Percentiles rank a stretch among this genome's conserved stretches.
These are phyloP conservation scores for Parazoanthus darwini DNA, from an alignment of 92 coral and sea anemone genomes.

Conservation along the genomic window DNA sequence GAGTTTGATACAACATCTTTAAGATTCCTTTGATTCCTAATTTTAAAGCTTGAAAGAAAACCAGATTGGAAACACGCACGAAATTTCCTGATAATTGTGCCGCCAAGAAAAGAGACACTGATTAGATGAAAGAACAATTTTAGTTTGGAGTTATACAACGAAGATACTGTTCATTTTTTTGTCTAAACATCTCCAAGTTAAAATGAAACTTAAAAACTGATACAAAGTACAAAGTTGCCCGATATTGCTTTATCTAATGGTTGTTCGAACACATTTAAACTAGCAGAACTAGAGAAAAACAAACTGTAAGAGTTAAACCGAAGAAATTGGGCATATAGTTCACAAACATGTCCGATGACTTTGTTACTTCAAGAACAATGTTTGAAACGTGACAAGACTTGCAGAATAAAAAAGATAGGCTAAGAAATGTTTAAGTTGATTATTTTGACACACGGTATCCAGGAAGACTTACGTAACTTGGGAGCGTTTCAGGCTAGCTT, in stretches of 20 bases:
- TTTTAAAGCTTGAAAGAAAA: neutral
- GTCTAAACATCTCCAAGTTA: neutral
- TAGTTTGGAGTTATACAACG: neutral
- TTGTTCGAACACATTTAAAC: neutral
- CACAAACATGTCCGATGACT: too few species aligned
- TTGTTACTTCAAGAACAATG: too few species aligned
- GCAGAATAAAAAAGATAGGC: neutral
- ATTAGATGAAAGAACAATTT: neutral
- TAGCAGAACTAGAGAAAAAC: neutral
- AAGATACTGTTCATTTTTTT: neutral
- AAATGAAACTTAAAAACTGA: neutral
- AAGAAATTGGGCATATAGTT: too few species aligned
- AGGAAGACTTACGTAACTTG: neutral
- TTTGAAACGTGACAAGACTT: too few species aligned
- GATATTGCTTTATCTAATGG: neutral
- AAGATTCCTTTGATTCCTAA: neutral
- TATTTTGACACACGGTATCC: neutral
- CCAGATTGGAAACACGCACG: neutral
- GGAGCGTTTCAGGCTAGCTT: neutral
- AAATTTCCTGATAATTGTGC: neutral
- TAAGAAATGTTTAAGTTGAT: neutral
- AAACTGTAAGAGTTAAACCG: neutral
- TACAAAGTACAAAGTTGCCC: neutral
- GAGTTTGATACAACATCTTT: neutral
- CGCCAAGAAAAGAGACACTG: too few species aligned